Conservation (phyloP, 2,888 invertebrate genomes). For the Anarsia innoxiella region DNA sequence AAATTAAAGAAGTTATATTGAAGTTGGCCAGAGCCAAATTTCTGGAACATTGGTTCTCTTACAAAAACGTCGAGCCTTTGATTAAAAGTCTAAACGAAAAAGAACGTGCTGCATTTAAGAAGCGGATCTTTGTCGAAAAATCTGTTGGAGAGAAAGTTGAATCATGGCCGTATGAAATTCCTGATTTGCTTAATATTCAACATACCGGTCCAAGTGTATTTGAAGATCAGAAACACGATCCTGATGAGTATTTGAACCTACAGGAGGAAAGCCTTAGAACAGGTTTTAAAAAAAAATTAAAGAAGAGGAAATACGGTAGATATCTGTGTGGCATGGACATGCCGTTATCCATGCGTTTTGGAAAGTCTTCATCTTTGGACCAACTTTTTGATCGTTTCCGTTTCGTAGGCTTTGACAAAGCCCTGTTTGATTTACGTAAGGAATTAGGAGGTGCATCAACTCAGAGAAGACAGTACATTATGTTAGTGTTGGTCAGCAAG, state of each 20-base stretch:
- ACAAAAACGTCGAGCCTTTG: constrained; percentile 24
- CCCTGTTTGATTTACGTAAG: constrained; percentile 37
- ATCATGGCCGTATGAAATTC: constrained; percentile 30
- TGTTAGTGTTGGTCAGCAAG: constrained; percentile 54
- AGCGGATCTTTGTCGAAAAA: constrained; percentile 30
- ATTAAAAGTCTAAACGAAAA: constrained; percentile 23
- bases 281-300: not conserved
- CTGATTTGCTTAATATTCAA: constrained; percentile 14
- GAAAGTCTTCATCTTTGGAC: constrained; percentile 35
- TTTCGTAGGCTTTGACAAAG: constrained; percentile 36
- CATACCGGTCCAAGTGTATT: constrained; percentile 19
- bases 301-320: not conserved
- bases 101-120: constrained; percentile 23
- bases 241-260: not conserved
- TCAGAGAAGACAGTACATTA: constrained; percentile 43
- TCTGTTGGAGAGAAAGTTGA: constrained; percentile 19
- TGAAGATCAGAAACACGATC: constrained; percentile 16
- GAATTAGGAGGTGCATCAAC: constrained; percentile 30
- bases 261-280: not conserved
- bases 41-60: constrained; percentile 21
- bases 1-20: constrained; percentile 23
- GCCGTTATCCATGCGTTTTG: too few relatives aligned
- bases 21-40: constrained; percentile 24
- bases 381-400: constrained; percentile 44
- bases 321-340: not conserved